Evolutionary conservation across 2,797 vertebrate species (phyloP).

Genomic region (Pristis pectinata): DNA sequence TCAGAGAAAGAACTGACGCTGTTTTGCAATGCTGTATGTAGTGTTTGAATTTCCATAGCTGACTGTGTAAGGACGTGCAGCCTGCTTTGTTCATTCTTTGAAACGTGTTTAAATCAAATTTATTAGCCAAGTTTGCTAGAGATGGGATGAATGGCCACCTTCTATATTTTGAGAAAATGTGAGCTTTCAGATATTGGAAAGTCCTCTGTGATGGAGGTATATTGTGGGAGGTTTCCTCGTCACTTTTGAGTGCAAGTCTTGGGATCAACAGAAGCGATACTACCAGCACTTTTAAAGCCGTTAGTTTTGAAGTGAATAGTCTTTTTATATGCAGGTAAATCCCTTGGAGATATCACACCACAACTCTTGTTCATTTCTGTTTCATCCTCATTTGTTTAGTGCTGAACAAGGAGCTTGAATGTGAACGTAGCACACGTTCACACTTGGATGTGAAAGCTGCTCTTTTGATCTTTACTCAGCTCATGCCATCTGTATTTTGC

Average conservation of each 20-base stretch:
- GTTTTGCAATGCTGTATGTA: background rate
- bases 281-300: background rate
- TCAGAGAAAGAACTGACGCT: background rate
- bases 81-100: background rate
- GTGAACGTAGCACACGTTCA: background rate
- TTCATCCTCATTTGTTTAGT: background rate
- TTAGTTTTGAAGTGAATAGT: background rate
- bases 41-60: background rate
- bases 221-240: background rate
- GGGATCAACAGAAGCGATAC: background rate
- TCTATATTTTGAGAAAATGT: no score
- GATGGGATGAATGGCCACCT: no score
- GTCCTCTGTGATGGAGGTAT: background rate
- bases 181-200: background rate
- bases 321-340: background rate
- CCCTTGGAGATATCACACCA: background rate
- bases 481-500: background rate
- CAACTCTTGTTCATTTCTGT: background rate
- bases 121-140: background rate
- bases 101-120: background rate
- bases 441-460: background rate
- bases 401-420: background rate
- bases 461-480: background rate
- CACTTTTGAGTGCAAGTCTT: background rate
- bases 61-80: background rate